phyloP scores from a whole-genome alignment of 2,113 vertebrate species.

The Laterallus jamaicensis region DNA sequence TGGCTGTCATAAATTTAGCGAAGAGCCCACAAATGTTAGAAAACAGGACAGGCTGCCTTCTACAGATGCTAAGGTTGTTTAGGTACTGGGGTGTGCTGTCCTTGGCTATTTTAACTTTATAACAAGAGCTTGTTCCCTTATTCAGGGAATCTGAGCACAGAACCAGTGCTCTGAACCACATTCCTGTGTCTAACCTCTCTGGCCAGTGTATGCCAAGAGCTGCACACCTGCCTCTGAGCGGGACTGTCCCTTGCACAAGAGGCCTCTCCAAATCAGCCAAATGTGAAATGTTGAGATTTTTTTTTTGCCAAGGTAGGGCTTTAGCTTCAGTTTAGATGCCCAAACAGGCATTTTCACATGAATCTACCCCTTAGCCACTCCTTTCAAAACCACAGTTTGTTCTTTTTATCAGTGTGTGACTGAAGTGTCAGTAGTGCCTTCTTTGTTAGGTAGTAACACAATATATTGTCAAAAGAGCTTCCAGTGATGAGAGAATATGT shows the following conservation, averaged over 20 bases:
- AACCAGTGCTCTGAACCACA: background rate
- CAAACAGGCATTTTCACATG: background rate
- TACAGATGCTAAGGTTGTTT: background rate
- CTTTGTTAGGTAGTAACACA: background rate
- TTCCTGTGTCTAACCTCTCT: background rate
- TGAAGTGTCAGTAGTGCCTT: background rate
- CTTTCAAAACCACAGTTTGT: accelerated
- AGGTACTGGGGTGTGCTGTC: background rate
- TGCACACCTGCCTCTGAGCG: background rate
- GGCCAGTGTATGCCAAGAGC: background rate
- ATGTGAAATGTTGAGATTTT: background rate
- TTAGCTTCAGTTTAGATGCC: background rate
- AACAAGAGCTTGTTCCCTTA: background rate
- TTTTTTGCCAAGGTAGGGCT: background rate
- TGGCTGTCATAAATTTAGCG: background rate
- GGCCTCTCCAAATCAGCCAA: background rate
- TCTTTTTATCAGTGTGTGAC: background rate
- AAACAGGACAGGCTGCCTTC: background rate
- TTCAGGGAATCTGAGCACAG: background rate
- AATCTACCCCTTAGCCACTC: background rate
- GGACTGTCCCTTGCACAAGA: background rate
- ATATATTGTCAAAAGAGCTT: background rate
- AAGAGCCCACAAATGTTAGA: background rate
- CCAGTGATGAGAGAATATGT: background rate
- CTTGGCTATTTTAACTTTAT: background rate